phyloP scores from a whole-genome alignment of 1,140 invertebrate species.

The Heliconius hewitsoni region DNA sequence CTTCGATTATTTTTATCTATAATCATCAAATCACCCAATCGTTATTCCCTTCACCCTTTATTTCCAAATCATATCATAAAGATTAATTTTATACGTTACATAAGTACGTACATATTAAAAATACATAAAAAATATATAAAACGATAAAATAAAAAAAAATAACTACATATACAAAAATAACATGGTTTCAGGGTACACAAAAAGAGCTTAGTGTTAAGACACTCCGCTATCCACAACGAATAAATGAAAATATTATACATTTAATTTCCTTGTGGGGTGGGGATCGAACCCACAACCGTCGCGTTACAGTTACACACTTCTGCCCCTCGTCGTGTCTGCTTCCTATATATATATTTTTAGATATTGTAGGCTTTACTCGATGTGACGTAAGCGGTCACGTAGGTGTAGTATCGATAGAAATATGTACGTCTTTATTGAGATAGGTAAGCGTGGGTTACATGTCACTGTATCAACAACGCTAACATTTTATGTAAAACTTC shows the following conservation, averaged over 20 bases:
- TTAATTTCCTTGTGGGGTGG: no score
- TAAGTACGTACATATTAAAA: neutral
- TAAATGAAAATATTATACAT: no score
- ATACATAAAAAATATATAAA: no score
- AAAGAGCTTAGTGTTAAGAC: no score
- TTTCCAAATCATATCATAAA: neutral
- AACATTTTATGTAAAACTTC: neutral
- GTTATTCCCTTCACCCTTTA: neutral
- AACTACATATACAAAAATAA: no score
- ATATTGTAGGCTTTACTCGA: neutral
- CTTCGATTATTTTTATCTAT: neutral
- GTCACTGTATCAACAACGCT: neutral
- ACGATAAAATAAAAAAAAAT: no score
- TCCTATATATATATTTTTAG: neutral
- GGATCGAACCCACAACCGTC: no score
- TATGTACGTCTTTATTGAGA: neutral
- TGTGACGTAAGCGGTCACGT: neutral
- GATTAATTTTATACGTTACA: neutral
- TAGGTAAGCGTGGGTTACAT: neutral
- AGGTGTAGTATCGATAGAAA: neutral
- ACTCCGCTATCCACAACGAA: no score
- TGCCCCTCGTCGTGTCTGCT: no score
- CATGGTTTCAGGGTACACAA: no score
- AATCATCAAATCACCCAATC: neutral
- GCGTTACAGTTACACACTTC: no score